Base-by-base conservation (phyloP, 2,113 vertebrate genomes). In the Grammomys surdaster region DNA sequence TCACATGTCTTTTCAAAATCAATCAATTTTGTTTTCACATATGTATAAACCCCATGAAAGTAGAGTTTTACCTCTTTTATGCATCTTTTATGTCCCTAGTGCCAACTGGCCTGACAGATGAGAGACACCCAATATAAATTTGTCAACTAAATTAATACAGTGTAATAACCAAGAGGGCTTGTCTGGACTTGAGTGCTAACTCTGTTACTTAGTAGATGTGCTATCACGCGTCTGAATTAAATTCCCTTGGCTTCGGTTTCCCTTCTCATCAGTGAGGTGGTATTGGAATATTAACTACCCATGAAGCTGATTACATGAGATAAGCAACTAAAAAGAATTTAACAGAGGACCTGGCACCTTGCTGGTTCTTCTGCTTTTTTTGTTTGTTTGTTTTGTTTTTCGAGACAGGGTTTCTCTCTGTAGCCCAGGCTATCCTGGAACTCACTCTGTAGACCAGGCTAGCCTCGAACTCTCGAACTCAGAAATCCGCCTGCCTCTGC, bases 1-100 rank as follows among this genome's bases (percentile, higher is more conserved):
- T 96, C 81, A 17, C 72, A n/a, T 94, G 94, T 88, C 60, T 93
- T 84, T 72, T 65, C 40, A 60, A 67, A 78, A 90, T 93, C 33
- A 80, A 3, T 24, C 28, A 89, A 85, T 88, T 76, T 19, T 11
- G 58, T 46, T 70, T 75, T 86, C 67, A 73, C 24, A 67, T 93
- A 22, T 56, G 19, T 72, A 70, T 69, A 63, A 80, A 46, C 6
- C 43, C 65, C 43, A 4, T 0, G 0, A 89, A 24, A n/a, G 40
- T 20, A 65, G 65, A 48, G 12, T 91, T 90, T 91, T 69, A 28
- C 40, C 82, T 93, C 20, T 51, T 56, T n/a, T 63, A 6, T 46
- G 20, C 13, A 80, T 48, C 63, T 28, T 22, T 26, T 78, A 13
- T 80, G 40, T 51, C 33, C 43, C 26, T 78, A 51, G 31, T 93